Conservation (phyloP, 1,140 invertebrate species). For the Anoplolepis gracilipes region DNA sequence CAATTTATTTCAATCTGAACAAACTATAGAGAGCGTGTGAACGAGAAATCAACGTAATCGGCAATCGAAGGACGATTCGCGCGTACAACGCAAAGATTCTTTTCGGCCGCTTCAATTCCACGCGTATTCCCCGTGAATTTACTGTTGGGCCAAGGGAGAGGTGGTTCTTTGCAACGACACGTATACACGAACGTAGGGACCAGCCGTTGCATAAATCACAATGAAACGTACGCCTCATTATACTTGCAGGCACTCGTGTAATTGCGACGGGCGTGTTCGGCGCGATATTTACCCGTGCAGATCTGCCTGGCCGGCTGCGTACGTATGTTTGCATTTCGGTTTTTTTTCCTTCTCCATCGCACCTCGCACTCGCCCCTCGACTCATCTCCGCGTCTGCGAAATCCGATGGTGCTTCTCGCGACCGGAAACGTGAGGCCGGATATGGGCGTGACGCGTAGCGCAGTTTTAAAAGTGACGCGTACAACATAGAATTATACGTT, state of each 20-base stretch:
- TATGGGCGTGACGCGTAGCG: constrained; percentile 61
- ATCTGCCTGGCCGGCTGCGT: constrained; percentile 38
- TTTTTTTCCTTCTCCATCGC: neutral
- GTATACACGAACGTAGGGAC: neutral
- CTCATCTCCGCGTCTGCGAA: constrained; percentile 1
- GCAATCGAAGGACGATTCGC: neutral
- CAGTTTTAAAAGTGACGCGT: constrained; percentile 18
- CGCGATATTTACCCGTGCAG: constrained; percentile 66
- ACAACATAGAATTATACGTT: constrained; percentile 43
- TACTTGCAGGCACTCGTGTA: constrained; percentile 77
- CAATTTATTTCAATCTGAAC: neutral
- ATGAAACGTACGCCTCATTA: constrained; percentile 76
- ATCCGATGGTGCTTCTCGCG: constrained; percentile 42
- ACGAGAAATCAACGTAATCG: neutral
- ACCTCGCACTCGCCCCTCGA: neutral
- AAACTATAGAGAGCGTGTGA: neutral
- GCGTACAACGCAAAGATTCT: neutral
- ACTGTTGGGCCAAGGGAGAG: neutral
- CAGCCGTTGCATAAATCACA: constrained; percentile 74
- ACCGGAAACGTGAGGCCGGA: constrained; percentile 64
- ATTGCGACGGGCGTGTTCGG: constrained; percentile 77
- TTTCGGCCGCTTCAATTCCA: constrained; percentile 18
- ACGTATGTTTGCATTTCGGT: neutral
- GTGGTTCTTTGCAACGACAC: constrained; percentile 28
- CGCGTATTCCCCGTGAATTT: constrained; percentile 3